Evolutionary conservation across 2,113 vertebrate genomes (phyloP).

Genomic region (Prochilodus magdalenae): DNA sequence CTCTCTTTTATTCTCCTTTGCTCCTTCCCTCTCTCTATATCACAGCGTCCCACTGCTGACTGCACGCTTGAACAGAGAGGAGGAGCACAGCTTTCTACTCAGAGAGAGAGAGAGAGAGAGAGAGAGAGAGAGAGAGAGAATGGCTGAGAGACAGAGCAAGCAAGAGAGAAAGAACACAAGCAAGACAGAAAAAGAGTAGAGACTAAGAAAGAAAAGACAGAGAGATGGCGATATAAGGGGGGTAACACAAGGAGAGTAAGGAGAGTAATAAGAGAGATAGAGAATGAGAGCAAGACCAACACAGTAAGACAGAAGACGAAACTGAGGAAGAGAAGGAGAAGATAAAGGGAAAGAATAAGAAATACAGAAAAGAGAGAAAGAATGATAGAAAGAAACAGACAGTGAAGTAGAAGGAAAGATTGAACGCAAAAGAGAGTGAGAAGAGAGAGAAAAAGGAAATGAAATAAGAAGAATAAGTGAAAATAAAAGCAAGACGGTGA

Average conservation of each 20-base stretch:
- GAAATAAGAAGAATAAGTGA: too few species aligned
- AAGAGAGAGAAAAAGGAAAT: too few species aligned
- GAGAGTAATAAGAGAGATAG: too few species aligned
- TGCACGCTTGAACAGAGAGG: constrained; percentile 67
- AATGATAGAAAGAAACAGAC: too few species aligned
- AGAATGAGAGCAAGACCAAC: constrained; percentile 35
- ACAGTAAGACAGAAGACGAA: too few species aligned
- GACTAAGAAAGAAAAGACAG: constrained; percentile 10
- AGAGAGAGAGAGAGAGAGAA: constrained; percentile 45
- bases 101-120: constrained; percentile 30
- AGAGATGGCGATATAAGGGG: background rate
- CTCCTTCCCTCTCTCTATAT: constrained; percentile 51
- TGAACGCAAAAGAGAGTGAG: too few species aligned
- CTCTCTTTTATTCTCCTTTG: constrained; percentile 69
- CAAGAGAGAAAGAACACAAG: constrained; percentile 9
- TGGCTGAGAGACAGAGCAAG: constrained; percentile 37
- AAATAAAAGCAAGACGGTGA: too few species aligned
- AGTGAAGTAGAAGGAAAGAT: too few species aligned
- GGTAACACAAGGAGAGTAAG: too few species aligned
- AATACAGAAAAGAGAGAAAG: background rate
- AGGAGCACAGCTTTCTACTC: constrained; percentile 44
- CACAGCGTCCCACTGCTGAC: constrained; percentile 78
- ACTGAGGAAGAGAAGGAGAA: too few species aligned
- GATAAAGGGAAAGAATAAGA: too few species aligned
- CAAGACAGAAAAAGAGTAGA: background rate